phyloP scores from a whole-genome alignment of 2,113 vertebrate genomes.

The Eurystomus gularis region DNA sequence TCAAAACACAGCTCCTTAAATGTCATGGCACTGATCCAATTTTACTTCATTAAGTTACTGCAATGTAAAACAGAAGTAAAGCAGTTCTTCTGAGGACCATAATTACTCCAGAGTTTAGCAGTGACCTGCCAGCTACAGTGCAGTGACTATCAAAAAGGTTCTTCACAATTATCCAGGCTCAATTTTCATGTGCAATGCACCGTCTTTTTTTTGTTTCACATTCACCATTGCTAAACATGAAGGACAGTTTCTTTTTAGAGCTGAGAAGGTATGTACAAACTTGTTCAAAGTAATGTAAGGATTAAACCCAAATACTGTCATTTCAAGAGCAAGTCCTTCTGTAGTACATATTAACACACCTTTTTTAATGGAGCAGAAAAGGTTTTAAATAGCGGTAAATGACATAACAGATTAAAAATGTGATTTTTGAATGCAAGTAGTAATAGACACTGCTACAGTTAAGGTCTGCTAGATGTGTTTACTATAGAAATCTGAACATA shows the following conservation, averaged over 20 bases:
- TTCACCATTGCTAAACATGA: not conserved
- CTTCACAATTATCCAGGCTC: not conserved
- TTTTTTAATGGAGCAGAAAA: not conserved
- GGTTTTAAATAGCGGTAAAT: not conserved
- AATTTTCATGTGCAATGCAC: not conserved
- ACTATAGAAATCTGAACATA: conserved; percentile 20
- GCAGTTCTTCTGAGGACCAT: not conserved
- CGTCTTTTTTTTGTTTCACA: not conserved
- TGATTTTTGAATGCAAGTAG: not conserved
- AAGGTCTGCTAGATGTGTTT: conserved; percentile 9
- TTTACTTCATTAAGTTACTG: conserved; percentile 14
- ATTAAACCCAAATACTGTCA: not conserved
- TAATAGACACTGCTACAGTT: not conserved
- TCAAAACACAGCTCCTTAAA: conserved; percentile 22
- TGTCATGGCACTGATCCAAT: not conserved
- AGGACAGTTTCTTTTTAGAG: not conserved
- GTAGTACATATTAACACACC: not conserved
- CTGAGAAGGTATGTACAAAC: not conserved
- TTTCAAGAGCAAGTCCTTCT: not conserved
- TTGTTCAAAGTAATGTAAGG: not conserved
- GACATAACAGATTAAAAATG: not conserved
- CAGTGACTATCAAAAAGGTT: not conserved
- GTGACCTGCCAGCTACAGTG: not conserved
- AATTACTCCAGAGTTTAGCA: not conserved
- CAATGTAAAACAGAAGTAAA: not conserved